Conservation (phyloP, 2,797 vertebrate species). For the Chrysocyon brachyurus region DNA sequence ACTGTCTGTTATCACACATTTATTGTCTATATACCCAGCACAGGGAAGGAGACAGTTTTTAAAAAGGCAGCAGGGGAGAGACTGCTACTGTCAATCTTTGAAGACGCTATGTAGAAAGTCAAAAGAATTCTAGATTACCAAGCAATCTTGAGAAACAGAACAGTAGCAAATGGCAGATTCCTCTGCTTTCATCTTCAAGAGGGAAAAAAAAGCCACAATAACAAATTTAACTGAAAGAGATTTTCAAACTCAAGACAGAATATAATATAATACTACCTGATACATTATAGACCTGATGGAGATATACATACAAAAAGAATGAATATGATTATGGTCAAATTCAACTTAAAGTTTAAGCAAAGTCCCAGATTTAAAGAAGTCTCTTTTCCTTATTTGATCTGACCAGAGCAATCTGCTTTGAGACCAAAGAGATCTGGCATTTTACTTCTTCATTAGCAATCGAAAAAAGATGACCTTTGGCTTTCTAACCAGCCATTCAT, state of each 20-base stretch:
- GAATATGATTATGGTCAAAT: background rate
- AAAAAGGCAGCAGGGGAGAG: background rate
- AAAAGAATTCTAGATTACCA: slow-evolving; percentile 60
- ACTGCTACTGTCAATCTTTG: slow-evolving; percentile 4
- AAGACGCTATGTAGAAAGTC: background rate
- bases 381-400: slow-evolving; percentile 36
- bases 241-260: slow-evolving; percentile 20
- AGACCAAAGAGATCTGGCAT: slow-evolving; percentile 41
- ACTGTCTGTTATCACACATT: background rate
- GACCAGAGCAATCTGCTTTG: slow-evolving; percentile 47
- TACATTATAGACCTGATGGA: background rate
- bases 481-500: slow-evolving; percentile 67
- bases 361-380: slow-evolving; percentile 51
- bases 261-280: slow-evolving; percentile 15
- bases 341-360: slow-evolving; percentile 60
- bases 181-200: slow-evolving; percentile 16
- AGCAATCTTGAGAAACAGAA: background rate
- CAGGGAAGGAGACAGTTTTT: background rate
- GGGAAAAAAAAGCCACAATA: background rate
- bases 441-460: slow-evolving; percentile 52
- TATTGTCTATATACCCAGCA: background rate
- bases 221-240: slow-evolving; percentile 50
- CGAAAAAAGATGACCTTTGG: slow-evolving; percentile 68
- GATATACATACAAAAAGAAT: slow-evolving; percentile 23
- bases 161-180: background rate